These are phyloP conservation scores for Sebastes nivosus DNA, from an alignment of 2,797 vertebrate species.

Conservation along the genomic window DNA sequence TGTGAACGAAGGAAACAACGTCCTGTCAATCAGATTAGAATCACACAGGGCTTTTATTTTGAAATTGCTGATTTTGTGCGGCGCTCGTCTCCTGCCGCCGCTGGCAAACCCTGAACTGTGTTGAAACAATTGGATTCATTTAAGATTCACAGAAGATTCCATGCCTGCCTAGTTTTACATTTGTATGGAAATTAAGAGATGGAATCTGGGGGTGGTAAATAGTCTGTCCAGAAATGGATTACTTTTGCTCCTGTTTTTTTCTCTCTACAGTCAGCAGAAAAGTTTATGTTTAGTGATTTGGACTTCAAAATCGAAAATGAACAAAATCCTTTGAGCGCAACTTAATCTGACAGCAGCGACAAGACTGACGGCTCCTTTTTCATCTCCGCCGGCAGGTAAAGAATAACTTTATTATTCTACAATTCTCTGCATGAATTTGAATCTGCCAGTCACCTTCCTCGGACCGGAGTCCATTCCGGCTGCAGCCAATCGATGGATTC, in stretches of 20 bases:
- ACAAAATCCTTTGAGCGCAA: slow-evolving; percentile 41
- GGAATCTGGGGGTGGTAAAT: slow-evolving; percentile 80
- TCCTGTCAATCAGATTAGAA: slow-evolving; percentile 70
- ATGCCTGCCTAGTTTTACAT: slow-evolving; percentile 79
- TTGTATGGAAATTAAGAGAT: slow-evolving; percentile 87
- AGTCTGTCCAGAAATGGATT: slow-evolving; percentile 72
- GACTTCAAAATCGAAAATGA: slow-evolving; percentile 54
- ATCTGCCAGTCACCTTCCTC: slow-evolving; percentile 13
- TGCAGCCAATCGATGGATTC: slow-evolving; percentile 55
- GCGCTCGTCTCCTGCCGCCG: slow-evolving; percentile 57
- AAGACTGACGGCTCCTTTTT: slow-evolving; percentile 26
- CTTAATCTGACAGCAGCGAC: slow-evolving; percentile 48
- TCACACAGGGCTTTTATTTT: slow-evolving; percentile 76
- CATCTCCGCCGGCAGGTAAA: slow-evolving; percentile 12
- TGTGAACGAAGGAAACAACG: slow-evolving; percentile 44
- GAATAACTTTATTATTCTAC: slow-evolving; percentile 13
- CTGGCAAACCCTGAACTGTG: slow-evolving; percentile 69
- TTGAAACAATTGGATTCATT: slow-evolving; percentile 82
- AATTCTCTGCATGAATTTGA: slow-evolving; percentile 25
- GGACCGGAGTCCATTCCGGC: slow-evolving; percentile 43
- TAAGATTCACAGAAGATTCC: slow-evolving; percentile 83
- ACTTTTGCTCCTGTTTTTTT: slow-evolving; percentile 57
- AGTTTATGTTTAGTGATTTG: slow-evolving; percentile 62
- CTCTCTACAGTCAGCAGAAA: slow-evolving; percentile 74
- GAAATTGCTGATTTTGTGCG: slow-evolving; percentile 76